phyloP scores from a whole-genome alignment of 2,888 invertebrate genomes.

The Lycocerus yunnanus region DNA sequence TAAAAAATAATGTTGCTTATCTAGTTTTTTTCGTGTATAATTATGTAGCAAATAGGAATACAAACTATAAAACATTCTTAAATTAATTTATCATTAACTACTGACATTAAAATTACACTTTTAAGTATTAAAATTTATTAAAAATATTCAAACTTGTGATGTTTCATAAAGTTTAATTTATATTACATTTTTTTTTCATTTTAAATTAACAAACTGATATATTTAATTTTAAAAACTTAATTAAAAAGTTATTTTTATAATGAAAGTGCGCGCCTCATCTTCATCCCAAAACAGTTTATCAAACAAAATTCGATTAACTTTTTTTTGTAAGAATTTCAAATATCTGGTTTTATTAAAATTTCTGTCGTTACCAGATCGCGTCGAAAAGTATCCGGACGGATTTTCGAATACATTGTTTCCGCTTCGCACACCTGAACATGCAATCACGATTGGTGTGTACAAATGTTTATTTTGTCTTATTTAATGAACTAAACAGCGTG shows the following conservation, averaged over 20 bases:
- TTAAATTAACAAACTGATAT: not conserved
- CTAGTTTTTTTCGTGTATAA: not conserved
- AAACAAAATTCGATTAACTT: conserved; percentile 20
- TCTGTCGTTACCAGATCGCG: not conserved
- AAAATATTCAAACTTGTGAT: not conserved
- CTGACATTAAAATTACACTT: not conserved
- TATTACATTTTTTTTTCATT: not conserved
- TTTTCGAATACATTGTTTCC: not conserved
- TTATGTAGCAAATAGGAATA: not conserved
- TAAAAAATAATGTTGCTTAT: not conserved
- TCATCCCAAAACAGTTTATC: not conserved
- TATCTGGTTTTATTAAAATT: conserved; percentile 20
- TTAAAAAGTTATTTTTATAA: conserved; percentile 4
- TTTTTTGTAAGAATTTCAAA: conserved; percentile 13
- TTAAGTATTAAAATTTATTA: not conserved
- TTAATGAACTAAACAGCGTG: not conserved
- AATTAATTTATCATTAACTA: not conserved
- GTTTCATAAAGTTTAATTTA: not conserved
- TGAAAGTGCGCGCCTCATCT: not conserved
- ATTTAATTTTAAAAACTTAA: not conserved
- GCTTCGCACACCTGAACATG: too few relatives aligned
- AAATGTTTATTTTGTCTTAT: not conserved
- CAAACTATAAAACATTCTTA: not conserved
- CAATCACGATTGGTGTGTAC: not conserved
- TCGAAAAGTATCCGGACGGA: not conserved